Base-by-base conservation (phyloP, 2,888 invertebrate genomes). In the Ochropacha duplaris region DNA sequence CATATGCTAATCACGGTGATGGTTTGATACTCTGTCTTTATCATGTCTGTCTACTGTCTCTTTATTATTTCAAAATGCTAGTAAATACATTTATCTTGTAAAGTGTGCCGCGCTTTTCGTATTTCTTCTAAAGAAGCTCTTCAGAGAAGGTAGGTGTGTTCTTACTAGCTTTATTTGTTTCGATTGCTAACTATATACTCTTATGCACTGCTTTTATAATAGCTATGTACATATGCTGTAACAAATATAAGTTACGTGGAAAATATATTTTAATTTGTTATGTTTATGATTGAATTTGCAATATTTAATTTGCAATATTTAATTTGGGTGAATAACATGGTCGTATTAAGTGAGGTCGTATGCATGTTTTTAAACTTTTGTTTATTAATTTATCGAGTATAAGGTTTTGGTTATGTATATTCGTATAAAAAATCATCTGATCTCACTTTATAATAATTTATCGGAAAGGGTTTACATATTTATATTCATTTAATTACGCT, bases 21-120 rank as follows among this genome's bases (percentile, higher is more conserved):
- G 92, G 92, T 92, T 92, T 91, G 92, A 91, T 92, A 90, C 89
- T 86, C 74, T 81, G 60, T 68, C 74, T 77, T 71, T 73, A 54
- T 76, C 72, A 74, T 78, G 74, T 84, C 79, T 83, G 74, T 78
- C 74, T 80, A 62, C 68, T 71, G 61, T 76, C 66, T 74, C 64
- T 72, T 72, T 68, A 61, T 71, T 70, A 72, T 69, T 74, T 60
- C 63, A 60, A 34, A 44, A 60, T 49, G 59, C 60, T 64, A 58
- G 49, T 34, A 16, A 50, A 55, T 56, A 58, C 56, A 56, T 68
- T 62, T 66, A 57, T 58, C 61, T 54, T 64, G 62, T 70, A 58
- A 62, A 65, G 56, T 71, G 72, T 73, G 44, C 16, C 71, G 63
- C 66, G 61, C 69, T 68, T 67, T 69, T 69, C 68, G 66, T 67